Conservation (phyloP, 2,888 invertebrate species). For the Spicauda simplicius region DNA sequence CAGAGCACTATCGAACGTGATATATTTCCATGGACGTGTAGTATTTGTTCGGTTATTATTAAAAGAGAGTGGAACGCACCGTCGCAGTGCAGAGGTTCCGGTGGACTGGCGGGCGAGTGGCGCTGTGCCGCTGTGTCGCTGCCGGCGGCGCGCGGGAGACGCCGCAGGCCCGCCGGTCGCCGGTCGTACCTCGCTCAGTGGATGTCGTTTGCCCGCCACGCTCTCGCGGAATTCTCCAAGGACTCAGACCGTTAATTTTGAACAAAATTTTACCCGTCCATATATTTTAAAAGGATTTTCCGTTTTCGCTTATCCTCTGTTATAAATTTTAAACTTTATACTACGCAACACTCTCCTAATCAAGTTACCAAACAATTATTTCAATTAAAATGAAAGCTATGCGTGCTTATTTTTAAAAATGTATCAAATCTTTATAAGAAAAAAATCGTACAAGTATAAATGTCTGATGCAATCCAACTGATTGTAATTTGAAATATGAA, state of each 20-base stretch:
- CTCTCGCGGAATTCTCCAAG: conserved; percentile 48
- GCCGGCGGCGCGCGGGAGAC: too few relatives aligned
- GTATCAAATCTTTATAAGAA: not conserved
- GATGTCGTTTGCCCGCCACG: conserved; percentile 42
- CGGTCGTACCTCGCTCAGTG: not conserved
- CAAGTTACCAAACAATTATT: too few relatives aligned
- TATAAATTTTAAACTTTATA: too few relatives aligned
- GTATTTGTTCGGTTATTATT: conserved; percentile 26
- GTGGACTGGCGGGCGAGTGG: conserved; percentile 60
- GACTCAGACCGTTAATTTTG: conserved; percentile 50
- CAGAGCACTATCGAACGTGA: conserved; percentile 36
- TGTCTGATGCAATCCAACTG: not conserved
- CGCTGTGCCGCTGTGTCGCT: too few relatives aligned
- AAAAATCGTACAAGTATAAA: not conserved
- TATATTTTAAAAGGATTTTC: conserved; percentile 6
- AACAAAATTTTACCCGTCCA: conserved; percentile 35
- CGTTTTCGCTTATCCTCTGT: too few relatives aligned
- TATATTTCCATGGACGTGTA: conserved; percentile 24
- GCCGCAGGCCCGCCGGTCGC: not conserved
- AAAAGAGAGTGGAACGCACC: conserved; percentile 54
- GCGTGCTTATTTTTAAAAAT: not conserved
- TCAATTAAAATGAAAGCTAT: too few relatives aligned
- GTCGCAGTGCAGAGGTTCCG: conserved; percentile 75
- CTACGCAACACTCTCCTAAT: too few relatives aligned
- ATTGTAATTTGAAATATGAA: not conserved